phyloP scores from a whole-genome alignment of 2,113 vertebrate genomes.

The Alaudala cheleensis region DNA sequence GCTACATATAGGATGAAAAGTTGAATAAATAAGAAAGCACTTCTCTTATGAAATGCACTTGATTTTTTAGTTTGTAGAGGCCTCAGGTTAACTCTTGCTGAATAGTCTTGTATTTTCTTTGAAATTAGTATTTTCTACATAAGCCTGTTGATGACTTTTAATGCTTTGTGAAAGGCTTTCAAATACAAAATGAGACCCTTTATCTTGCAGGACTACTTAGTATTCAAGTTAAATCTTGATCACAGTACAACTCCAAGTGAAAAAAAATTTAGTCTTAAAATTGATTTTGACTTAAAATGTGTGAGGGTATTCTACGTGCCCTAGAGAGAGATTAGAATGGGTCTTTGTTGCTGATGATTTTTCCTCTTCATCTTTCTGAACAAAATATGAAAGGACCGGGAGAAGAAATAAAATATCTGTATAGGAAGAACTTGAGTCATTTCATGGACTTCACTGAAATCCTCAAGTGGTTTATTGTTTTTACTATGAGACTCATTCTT shows the following conservation, averaged over 20 bases:
- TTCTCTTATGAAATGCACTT: neutral
- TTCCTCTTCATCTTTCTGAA: neutral
- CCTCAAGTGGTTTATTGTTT: neutral
- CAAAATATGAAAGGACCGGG: neutral
- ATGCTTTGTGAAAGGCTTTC: neutral
- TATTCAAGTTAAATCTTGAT: neutral
- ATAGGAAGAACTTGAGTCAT: neutral
- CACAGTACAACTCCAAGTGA: neutral
- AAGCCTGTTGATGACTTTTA: neutral
- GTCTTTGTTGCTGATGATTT: neutral
- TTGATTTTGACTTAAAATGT: neutral
- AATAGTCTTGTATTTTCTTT: neutral
- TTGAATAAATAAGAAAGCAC: neutral
- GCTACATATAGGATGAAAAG: neutral
- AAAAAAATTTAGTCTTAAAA: neutral
- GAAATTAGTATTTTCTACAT: neutral
- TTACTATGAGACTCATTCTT: neutral
- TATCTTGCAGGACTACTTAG: neutral
- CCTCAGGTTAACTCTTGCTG: neutral
- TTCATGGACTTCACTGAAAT: neutral
- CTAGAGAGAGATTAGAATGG: neutral
- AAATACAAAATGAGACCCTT: slow-evolving; percentile 2
- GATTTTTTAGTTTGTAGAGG: neutral
- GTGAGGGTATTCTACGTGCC: neutral
- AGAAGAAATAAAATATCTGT: neutral